These are phyloP conservation scores for Drosophila kanapiae DNA, from an alignment of 1,140 invertebrate genomes.

Conservation along the genomic window DNA sequence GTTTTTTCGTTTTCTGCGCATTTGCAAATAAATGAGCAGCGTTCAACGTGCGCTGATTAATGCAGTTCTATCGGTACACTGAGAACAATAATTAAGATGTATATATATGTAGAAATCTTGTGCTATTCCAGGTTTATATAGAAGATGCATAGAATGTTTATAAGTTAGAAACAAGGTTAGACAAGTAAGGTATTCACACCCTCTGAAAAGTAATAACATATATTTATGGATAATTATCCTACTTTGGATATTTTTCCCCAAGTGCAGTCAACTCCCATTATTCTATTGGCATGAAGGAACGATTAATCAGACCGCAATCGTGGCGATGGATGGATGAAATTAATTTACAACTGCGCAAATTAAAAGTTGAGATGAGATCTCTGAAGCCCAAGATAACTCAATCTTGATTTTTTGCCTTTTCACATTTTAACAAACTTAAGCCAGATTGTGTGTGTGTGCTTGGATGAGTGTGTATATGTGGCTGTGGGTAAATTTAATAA, in stretches of 20 bases:
- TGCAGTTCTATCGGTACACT: slow-evolving; percentile 58
- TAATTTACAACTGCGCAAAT: slow-evolving; percentile 73
- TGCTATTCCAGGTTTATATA: no score
- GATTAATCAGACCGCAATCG: slow-evolving; percentile 79
- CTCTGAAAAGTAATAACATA: no score
- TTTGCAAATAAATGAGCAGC: slow-evolving; percentile 80
- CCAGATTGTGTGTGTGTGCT: slow-evolving; percentile 53
- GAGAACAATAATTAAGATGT: background rate
- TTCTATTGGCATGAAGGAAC: slow-evolving; percentile 51
- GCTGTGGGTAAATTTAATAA: slow-evolving; percentile 76
- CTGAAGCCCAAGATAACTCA: slow-evolving; percentile 38
- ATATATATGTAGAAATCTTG: no score
- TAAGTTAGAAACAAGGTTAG: no score
- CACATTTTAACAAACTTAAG: slow-evolving; percentile 77
- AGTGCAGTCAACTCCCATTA: slow-evolving; percentile 22
- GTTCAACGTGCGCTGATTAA: slow-evolving; percentile 75
- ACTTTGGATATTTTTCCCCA: background rate
- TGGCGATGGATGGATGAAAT: slow-evolving; percentile 55
- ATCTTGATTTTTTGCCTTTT: slow-evolving; percentile 72
- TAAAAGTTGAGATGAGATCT: slow-evolving; percentile 61
- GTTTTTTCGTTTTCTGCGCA: slow-evolving; percentile 66
- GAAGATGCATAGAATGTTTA: no score
- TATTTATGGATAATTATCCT: background rate
- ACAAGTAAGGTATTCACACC: no score
- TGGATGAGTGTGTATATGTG: background rate